These are phyloP conservation scores for Apostichopus californicus DNA, from an alignment of 35 echinoderm and acorn worm species.

Conservation along the genomic window DNA sequence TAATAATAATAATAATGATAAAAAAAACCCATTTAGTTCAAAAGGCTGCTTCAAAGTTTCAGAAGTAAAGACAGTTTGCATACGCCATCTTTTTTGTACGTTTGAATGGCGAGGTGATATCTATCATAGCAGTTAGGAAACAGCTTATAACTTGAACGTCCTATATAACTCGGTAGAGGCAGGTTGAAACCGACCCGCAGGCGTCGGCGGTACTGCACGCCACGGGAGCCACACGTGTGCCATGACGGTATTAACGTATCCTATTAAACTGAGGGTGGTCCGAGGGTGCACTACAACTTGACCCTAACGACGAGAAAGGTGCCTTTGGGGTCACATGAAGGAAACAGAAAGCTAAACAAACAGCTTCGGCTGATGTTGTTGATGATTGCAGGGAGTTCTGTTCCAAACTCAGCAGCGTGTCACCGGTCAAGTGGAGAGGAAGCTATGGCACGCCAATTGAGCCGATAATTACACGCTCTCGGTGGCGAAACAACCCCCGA, in stretches of 20 bases:
- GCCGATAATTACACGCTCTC: not conserved
- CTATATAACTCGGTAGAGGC: no score
- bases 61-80: no score
- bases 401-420: not conserved
- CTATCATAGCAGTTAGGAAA: no score
- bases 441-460: not conserved
- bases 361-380: not conserved
- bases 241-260: not conserved
- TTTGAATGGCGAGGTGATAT: no score
- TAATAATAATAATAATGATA: no score
- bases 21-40: no score
- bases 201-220: not conserved
- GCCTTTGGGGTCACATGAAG: constrained; percentile 34
- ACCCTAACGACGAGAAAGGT: constrained; percentile 32
- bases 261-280: constrained; percentile 29
- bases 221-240: constrained; percentile 37
- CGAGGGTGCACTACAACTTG: constrained; percentile 20
- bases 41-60: no score
- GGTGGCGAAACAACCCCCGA: not conserved
- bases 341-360: constrained; percentile 42
- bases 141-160: no score
- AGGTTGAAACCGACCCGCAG: not conserved
- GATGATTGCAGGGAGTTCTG: not conserved
- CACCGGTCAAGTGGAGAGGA: not conserved
- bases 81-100: no score